Base-by-base conservation (phyloP, 1,140 invertebrate genomes). In the Batillaria attramentaria region DNA sequence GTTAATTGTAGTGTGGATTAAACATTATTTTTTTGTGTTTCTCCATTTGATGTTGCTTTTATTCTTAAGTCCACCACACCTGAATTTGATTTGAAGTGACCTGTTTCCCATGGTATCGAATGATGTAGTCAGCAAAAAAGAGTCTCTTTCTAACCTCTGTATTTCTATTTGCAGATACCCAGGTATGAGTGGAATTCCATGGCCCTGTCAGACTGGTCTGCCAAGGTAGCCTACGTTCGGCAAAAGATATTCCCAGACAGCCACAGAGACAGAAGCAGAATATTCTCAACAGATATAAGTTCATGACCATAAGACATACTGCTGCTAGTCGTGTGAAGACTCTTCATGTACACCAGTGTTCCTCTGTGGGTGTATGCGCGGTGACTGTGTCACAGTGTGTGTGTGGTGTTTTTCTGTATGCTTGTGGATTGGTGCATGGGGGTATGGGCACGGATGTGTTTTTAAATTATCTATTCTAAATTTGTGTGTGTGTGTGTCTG, bases 121-220 rank as follows among this genome's bases (percentile, higher is more conserved):
- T n/a, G n/a, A n/a, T n/a, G n/a, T n/a, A n/a, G n/a, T n/a, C n/a
- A n/a, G n/a, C n/a, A n/a, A n/a, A n/a, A n/a, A n/a, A n/a, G n/a
- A n/a, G n/a, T 16, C 20, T 10, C 62, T 6, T 28, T 16, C 35
- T 24, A 37, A 28, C 6, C 39, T 4, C 6, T 66, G 35, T 31
- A 16, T 37, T 42, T 69, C 16, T 20, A 28, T 8, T 81, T 54
- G 13, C 66, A 83, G 81, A 70, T 83, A 43, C 57, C 79, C 20
- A 60, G 57, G n/a, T 78, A 78, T 57, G 76, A 78, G 2, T 83
- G 81, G 81, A 80, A 80, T 33, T 80, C 79, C 5, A 83, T 83
- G 81, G 78, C 75, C 28, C 33, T 83, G 13, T 73, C 81, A 33
- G 81, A 83, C 43, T 75, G 70, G 72, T 4, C 35, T 20, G 37